A percentile compares a stretch with the other conserved stretches of the same genome.
phyloP scores from a whole-genome alignment of 2,797 vertebrate species.

The Notoglanidium macrostoma region DNA sequence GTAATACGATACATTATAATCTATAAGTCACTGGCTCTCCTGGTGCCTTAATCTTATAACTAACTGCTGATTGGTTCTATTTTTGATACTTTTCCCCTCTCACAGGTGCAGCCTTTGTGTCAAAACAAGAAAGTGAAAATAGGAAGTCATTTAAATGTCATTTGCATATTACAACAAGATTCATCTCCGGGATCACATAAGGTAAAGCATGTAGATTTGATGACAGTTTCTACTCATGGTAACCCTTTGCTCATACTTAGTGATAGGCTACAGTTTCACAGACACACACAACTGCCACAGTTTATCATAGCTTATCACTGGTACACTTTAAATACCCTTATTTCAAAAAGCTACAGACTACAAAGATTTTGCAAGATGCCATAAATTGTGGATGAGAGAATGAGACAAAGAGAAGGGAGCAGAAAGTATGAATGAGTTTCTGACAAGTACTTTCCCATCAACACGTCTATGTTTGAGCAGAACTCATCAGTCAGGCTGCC shows the following conservation, averaged over 20 bases:
- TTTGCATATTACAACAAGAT: not conserved
- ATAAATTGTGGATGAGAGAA: slow-evolving; percentile 5
- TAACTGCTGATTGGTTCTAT: not conserved
- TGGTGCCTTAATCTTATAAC: not conserved
- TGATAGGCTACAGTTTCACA: slow-evolving; percentile 23
- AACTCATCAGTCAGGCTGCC: slow-evolving; percentile 33
- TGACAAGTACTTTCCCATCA: slow-evolving; percentile 50
- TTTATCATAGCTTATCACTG: not conserved
- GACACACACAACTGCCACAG: slow-evolving; percentile 31
- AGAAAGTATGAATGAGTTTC: slow-evolving; percentile 25
- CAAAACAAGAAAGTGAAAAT: not conserved
- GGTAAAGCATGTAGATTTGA: not conserved
- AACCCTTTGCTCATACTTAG: not conserved
- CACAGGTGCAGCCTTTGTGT: not conserved
- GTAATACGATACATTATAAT: not conserved
- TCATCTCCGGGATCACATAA: not conserved
- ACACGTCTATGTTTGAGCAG: not conserved
- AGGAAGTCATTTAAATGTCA: not conserved
- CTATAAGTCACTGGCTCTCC: not conserved
- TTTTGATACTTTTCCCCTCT: not conserved
- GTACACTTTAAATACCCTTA: slow-evolving; percentile 21
- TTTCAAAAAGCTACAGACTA: slow-evolving; percentile 21
- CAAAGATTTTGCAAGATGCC: not conserved
- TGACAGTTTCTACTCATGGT: not conserved
- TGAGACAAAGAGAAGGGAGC: not conserved